Percentiles rank a stretch among this genome's conserved stretches.
Conservation (phyloP, 2,113 vertebrate species). For the Leuciscus idus region DNA sequence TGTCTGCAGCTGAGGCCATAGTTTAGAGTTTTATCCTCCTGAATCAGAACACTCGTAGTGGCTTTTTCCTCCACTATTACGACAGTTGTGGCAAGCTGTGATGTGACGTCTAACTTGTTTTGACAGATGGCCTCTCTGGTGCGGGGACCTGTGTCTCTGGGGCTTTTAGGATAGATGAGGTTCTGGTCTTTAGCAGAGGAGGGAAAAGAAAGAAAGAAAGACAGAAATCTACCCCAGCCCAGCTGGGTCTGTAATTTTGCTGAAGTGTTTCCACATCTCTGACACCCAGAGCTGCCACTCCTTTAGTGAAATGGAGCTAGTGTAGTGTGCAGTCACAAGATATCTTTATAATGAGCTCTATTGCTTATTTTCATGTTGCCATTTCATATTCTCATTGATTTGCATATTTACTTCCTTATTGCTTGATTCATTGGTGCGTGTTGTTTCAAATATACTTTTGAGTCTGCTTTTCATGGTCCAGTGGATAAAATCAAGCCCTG, state of each 20-base stretch:
- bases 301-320: conserved; percentile 1
- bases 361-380: conserved; percentile 1
- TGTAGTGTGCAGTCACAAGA: neutral
- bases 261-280: neutral
- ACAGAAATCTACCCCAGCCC: conserved; percentile 2
- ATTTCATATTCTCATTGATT: neutral
- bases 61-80: neutral
- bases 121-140: conserved; percentile 41
- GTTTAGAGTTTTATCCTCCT: neutral
- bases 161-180: conserved; percentile 24
- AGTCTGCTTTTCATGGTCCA: neutral
- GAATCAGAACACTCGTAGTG: neutral
- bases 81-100: conserved; percentile 25
- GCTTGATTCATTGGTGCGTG: neutral
- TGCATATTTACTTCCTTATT: conserved; percentile 3
- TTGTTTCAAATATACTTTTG: neutral
- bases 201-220: neutral
- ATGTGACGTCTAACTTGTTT: conserved; percentile 37
- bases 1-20: neutral
- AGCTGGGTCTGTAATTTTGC: conserved; percentile 19
- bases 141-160: conserved; percentile 22
- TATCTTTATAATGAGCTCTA: conserved; percentile 18
- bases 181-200: conserved; percentile 11
- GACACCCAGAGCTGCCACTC: neutral
- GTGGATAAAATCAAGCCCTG: neutral